phyloP scores from a whole-genome alignment of 2,888 invertebrate species.

The Morpho achilles region DNA sequence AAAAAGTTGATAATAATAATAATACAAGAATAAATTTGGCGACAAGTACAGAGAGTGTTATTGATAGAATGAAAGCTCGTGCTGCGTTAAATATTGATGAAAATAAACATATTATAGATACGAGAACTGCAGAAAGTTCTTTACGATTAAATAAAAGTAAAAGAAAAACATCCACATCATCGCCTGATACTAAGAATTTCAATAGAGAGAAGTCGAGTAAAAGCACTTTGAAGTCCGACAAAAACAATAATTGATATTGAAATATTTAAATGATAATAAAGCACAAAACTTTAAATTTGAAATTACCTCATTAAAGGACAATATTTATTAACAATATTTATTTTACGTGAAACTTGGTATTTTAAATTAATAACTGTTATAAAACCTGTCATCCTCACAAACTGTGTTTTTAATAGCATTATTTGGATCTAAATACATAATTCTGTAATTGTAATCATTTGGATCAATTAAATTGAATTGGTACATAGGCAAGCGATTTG shows the following conservation, averaged over 20 bases:
- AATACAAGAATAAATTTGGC: slow-evolving; percentile 16
- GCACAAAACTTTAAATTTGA: too few relatives aligned
- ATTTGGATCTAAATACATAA: slow-evolving; percentile 82
- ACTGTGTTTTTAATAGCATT: slow-evolving; percentile 81
- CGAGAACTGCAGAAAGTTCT: background rate
- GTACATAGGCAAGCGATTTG: slow-evolving; percentile 87
- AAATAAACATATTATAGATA: slow-evolving; percentile 1
- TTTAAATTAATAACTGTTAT: background rate
- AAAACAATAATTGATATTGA: background rate
- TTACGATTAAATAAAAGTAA: background rate
- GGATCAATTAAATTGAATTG: slow-evolving; percentile 84
- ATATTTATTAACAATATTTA: background rate
- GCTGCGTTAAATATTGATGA: slow-evolving; percentile 2
- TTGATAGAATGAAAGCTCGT: slow-evolving; percentile 19
- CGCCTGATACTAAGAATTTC: background rate
- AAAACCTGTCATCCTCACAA: slow-evolving; percentile 55
- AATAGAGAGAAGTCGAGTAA: background rate
- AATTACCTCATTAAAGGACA: too few relatives aligned
- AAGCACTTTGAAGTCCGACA: background rate
- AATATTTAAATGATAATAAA: background rate
- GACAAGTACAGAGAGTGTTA: slow-evolving; percentile 19
- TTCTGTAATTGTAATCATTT: slow-evolving; percentile 84
- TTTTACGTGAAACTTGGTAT: background rate
- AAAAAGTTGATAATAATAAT: background rate
- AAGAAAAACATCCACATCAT: background rate